These are phyloP conservation scores for Oophaga pumilio DNA, from an alignment of 2,113 vertebrate species.

Conservation along the genomic window DNA sequence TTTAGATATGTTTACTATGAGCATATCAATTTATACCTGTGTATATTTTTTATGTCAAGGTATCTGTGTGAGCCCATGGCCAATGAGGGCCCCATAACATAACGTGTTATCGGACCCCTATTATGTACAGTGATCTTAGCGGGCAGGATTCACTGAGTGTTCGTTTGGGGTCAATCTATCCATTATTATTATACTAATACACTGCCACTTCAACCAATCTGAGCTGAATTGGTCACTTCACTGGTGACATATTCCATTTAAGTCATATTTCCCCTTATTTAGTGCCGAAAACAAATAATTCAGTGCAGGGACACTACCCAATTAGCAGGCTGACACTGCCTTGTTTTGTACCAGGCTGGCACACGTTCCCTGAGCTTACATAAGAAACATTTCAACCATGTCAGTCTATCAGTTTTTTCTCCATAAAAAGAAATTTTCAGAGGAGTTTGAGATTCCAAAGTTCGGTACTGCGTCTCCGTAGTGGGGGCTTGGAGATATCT, in stretches of 20 bases:
- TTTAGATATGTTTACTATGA: no score
- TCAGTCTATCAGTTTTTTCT: slow-evolving; percentile 38
- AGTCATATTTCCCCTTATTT: slow-evolving; percentile 21
- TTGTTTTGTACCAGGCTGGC: slow-evolving; percentile 25
- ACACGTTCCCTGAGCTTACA: slow-evolving; percentile 26
- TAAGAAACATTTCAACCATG: slow-evolving; percentile 48
- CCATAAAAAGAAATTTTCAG: slow-evolving; percentile 51
- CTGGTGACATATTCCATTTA: neutral
- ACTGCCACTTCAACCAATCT: neutral
- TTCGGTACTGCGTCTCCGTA: slow-evolving; percentile 11
- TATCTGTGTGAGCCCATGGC: no score
- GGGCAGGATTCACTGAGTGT: no score
- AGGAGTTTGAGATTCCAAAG: slow-evolving; percentile 32
- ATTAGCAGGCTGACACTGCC: slow-evolving; percentile 19
- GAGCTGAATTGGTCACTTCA: neutral
- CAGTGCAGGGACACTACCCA: neutral
- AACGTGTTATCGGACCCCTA: no score
- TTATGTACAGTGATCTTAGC: no score
- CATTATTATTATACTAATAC: neutral
- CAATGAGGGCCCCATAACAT: no score
- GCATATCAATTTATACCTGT: no score
- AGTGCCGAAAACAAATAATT: neutral
- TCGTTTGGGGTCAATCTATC: neutral
- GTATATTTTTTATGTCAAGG: no score
- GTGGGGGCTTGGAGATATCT: slow-evolving; percentile 39